phyloP scores from a whole-genome alignment of 2,113 vertebrate species.

The Leiothrix lutea region DNA sequence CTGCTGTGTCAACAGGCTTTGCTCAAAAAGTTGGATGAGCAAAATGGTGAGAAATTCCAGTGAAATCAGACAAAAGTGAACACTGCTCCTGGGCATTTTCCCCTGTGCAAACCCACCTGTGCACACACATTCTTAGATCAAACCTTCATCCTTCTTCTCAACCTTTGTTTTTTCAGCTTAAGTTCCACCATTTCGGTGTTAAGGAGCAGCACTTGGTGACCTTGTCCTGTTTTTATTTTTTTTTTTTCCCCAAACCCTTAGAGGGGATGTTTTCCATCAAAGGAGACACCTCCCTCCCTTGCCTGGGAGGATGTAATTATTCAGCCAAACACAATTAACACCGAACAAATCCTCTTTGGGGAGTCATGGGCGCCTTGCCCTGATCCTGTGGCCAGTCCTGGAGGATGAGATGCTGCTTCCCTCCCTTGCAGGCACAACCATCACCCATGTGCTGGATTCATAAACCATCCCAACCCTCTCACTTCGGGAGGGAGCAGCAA shows the following conservation, averaged over 20 bases:
- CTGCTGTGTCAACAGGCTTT: background rate
- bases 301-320: background rate
- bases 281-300: background rate
- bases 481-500: background rate
- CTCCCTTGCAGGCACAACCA: background rate
- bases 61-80: background rate
- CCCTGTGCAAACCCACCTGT: background rate
- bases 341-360: background rate
- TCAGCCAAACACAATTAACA: background rate
- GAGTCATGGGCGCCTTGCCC: background rate
- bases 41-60: background rate
- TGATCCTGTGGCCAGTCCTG: background rate
- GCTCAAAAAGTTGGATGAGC: background rate
- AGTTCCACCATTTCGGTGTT: background rate
- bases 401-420: fast-evolving
- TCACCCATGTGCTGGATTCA: background rate
- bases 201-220: background rate
- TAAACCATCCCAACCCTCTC: background rate
- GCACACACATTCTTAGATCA: background rate
- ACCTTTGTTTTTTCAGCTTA: background rate
- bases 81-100: fast-evolving
- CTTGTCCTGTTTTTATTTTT: too few species aligned
- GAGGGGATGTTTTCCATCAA: background rate
- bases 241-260: fast-evolving
- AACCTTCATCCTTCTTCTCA: background rate